Evolutionary conservation across 2,797 vertebrate species (phyloP).

Genomic region (Sebastes matsubarae): DNA sequence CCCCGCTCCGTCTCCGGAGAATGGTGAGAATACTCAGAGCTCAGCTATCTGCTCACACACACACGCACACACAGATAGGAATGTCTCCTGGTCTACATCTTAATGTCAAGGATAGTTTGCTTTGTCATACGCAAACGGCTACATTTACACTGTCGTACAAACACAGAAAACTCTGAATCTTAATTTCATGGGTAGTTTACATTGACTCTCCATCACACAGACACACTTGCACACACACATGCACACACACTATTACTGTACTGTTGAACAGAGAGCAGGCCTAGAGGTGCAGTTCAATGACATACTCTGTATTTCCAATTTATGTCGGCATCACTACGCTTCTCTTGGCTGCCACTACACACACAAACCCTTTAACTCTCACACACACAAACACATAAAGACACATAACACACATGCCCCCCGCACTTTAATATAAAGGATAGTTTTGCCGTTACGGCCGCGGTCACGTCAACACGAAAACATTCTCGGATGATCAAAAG

Average conservation of each 20-base stretch:
- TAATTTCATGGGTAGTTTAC: conserved; percentile 60
- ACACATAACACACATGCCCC: neutral
- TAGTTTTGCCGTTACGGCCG: neutral
- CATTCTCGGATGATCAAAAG: conserved; percentile 24
- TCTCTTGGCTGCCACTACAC: conserved; percentile 5
- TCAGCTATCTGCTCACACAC: neutral
- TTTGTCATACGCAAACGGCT: conserved; percentile 17
- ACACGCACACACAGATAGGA: neutral
- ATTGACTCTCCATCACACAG: conserved; percentile 6
- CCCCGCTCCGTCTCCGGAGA: conserved; percentile 10
- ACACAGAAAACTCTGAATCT: conserved; percentile 17
- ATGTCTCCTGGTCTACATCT: conserved; percentile 11
- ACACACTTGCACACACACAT: conserved; percentile 11
- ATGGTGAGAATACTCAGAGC: conserved; percentile 22
- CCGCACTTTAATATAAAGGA: conserved; percentile 8
- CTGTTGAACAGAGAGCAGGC: conserved; percentile 22
- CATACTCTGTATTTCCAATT: conserved; percentile 54
- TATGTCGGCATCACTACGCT: conserved; percentile 46
- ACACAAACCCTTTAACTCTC: neutral
- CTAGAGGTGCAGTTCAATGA: conserved; percentile 50
- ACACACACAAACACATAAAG: neutral
- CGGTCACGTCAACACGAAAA: neutral
- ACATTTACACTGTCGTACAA: conserved; percentile 13
- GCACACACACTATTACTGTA: conserved; percentile 17
- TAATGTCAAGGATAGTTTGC: conserved; percentile 59